Evolutionary conservation across 2,113 vertebrate genomes (phyloP), one percentile per base, ranked within the genome.

Genomic region (Chrysochloris asiatica): DNA sequence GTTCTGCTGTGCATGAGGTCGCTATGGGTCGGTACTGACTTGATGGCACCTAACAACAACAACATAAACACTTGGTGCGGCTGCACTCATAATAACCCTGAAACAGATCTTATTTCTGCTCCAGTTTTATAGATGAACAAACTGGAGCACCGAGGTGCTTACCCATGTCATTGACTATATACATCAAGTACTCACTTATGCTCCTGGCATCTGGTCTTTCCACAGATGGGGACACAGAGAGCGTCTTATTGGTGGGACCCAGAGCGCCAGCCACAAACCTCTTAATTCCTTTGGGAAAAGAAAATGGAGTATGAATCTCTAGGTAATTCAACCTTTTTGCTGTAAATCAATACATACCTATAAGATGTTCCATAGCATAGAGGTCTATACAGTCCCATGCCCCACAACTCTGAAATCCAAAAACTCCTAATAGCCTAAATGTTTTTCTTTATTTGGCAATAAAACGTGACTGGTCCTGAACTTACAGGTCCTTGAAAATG

Each of bases 231-330:
- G 99, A 99, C 16, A 99, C 98, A 43, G 99, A 99, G 1, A 99
- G 98, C 0, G 99, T 99, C 97, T 98, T 99, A 96, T 99, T 99
- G 90, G 99, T 99, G 41, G 99, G 99, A n/a, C 99, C 99, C 95
- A 99, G 94, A 2, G 99, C 98, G 69, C 99, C 99, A 11, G 99
- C 99, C 94, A 99, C 99, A 1, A 98, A 99, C 5, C 99, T 98
- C 93, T 96, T 99, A 95, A 97, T 94, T 89, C 99, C 99, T 99
- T 94, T 89, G 97, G 54, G 91, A 38, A 95, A 91, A 94, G 76
- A 95, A 61, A 48, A 85, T 38, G 24, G 52, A 82, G 28, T 8
- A 10, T 38, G 92, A 96, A 89, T 83, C 21, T 84, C 52, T 43
- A 65, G 86, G 50, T 0, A 45, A 10, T 50, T 73, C 21, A 52